Conservation (phyloP, 2,113 vertebrate genomes). For the Spea multiplicata region DNA sequence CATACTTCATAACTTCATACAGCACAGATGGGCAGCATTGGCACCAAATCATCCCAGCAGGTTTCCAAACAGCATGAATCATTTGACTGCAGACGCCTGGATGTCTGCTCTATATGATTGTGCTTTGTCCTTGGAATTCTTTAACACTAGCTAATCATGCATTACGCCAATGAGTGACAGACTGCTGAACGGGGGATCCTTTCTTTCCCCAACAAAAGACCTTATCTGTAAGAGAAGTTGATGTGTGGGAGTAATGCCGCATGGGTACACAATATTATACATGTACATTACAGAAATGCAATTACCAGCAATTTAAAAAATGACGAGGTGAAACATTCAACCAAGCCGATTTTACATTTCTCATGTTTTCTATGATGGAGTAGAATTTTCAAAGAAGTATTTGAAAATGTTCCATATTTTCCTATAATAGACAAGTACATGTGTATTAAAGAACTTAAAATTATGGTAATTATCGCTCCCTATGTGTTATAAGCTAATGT, state of each 20-base stretch:
- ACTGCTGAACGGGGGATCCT: conserved; percentile 39
- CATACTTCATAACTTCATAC: conserved; percentile 8
- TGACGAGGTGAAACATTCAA: conserved; percentile 2
- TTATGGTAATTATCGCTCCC: no score
- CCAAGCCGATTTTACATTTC: not conserved
- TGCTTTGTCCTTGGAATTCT: conserved; percentile 50
- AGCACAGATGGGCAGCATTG: conserved; percentile 41
- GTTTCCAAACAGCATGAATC: conserved; percentile 47
- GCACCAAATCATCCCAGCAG: conserved; percentile 40
- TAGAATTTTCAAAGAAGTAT: no score
- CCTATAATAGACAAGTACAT: not conserved
- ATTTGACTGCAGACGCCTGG: conserved; percentile 49
- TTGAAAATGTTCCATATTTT: no score
- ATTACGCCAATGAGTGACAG: conserved; percentile 44
- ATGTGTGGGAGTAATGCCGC: conserved; percentile 38
- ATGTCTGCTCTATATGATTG: conserved; percentile 41
- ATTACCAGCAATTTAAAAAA: conserved; percentile 10
- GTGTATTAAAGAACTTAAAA: not conserved
- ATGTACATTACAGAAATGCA: conserved; percentile 7
- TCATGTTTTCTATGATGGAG: not conserved
- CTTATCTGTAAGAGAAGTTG: conserved; percentile 18
- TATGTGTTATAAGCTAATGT: no score
- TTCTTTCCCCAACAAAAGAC: conserved; percentile 46
- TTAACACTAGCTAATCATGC: conserved; percentile 47
- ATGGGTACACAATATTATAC: conserved; percentile 21